Percentiles rank a stretch among this genome's conserved stretches.
Conservation (phyloP, 2,888 invertebrate genomes). For the Poecilobothrus nobilitatus region DNA sequence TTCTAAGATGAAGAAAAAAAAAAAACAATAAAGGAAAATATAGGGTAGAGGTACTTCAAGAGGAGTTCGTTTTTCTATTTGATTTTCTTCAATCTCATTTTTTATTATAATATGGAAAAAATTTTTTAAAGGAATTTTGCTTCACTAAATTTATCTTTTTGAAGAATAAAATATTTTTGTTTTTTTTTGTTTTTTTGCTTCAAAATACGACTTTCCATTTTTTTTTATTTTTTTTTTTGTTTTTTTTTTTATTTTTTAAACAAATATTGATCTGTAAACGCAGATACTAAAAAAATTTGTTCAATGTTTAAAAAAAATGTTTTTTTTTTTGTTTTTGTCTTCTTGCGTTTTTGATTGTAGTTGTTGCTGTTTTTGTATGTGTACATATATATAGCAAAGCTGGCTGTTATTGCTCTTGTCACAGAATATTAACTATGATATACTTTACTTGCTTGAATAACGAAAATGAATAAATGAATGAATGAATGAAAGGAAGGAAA, state of each 20-base stretch:
- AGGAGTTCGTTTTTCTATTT: no score
- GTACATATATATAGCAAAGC: not conserved
- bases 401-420: not conserved
- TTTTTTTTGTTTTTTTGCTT: not conserved
- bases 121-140: conserved; percentile 2
- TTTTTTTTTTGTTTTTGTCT: no score
- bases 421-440: conserved; percentile 4
- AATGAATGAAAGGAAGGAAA: not conserved
- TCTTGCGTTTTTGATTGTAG: no score
- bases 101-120: not conserved
- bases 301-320: no score
- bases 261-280: conserved; percentile 1
- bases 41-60: no score
- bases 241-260: not conserved
- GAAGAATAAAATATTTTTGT: not conserved
- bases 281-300: not conserved
- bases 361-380: no score
- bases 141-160: not conserved
- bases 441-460: conserved; percentile 2
- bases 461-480: no score
- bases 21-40: no score
- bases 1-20: no score
- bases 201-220: no score
- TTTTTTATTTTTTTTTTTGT: not conserved
- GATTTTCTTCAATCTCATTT: no score